Conservation (phyloP, 2,113 vertebrate genomes). For the Lipophrys pholis region DNA sequence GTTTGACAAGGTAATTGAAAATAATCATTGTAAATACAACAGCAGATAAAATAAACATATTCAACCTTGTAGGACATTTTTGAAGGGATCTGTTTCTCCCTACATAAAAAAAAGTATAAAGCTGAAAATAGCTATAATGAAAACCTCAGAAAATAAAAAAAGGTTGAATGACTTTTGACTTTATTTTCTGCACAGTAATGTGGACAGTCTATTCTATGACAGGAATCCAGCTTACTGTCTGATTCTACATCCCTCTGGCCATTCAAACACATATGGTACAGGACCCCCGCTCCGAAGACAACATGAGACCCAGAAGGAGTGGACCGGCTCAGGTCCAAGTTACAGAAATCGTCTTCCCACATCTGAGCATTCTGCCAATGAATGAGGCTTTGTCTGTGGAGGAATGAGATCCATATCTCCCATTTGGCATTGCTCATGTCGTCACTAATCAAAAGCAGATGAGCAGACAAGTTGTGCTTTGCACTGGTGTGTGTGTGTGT, state of each 20-base stretch:
- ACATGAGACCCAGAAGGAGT: constrained; percentile 58
- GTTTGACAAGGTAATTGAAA: constrained; percentile 30
- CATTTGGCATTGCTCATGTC: constrained; percentile 78
- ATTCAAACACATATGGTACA: constrained; percentile 46
- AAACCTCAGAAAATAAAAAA: background rate
- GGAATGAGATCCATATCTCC: constrained; percentile 82
- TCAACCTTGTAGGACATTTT: constrained; percentile 6
- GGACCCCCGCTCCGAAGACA: constrained; percentile 44
- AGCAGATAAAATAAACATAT: constrained; percentile 3
- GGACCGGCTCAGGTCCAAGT: constrained; percentile 54
- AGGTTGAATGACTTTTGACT: no score
- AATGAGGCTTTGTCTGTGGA: constrained; percentile 82
- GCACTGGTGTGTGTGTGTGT: constrained; percentile 8
- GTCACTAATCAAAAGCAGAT: constrained; percentile 84
- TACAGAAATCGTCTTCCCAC: constrained; percentile 73
- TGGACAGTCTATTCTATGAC: constrained; percentile 10
- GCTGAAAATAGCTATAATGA: background rate
- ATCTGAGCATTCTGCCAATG: constrained; percentile 77
- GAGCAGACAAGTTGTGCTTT: constrained; percentile 68
- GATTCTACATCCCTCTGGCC: constrained; percentile 27
- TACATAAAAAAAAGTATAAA: background rate
- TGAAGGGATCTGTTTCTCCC: background rate
- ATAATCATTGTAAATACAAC: constrained; percentile 1
- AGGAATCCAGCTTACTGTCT: constrained; percentile 13
- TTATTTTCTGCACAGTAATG: background rate